Base-by-base conservation (phyloP, 2,888 invertebrate species). In the Sinopyrophorus schimmeli region DNA sequence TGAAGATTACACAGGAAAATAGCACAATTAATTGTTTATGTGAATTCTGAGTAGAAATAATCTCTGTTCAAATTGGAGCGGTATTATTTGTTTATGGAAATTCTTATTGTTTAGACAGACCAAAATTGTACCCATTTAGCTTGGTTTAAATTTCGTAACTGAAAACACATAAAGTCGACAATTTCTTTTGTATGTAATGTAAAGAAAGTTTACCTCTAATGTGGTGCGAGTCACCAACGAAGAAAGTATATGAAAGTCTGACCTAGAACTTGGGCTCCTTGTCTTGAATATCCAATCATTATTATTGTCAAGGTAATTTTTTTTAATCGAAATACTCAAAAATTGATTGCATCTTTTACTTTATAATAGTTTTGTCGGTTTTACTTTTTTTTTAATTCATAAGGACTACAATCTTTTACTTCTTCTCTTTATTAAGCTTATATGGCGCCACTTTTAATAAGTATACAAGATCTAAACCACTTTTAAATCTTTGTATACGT, bases 171-270 rank as follows among this genome's bases (percentile, higher is more conserved):
- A 21, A 27, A 18, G 7, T 40, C 10, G 26, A 14, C 31, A 24
- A 37, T 41, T 48, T 48, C 41, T 48, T 41, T 48, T 48, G 40
- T 39, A 40, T 34, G 34, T n/a, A n/a, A n/a, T n/a, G n/a, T 48
- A 48, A 48, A 48, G 48, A 48, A 48, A 48, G 48, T 48, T 48
- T 35, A 34, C 9, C 24, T 47, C 12, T 15, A 40, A 34, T 43
- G 40, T 32, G 31, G 47, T 51, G 47, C 37, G 23, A 52, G 46
- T 40, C 51, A 46, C 40, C 41, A 40, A 40, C 42, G 43, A 52
- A 67, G 70, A 71, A 70, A 70, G 70, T 71, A 62, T 62, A 70
- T 70, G 71, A 72, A 71, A 72, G 72, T 70, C 60, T 67, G 70
- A 65, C 71, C 71, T 70, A 72, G 69, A 71, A 71, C 69, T 69